A percentile compares a stretch with the other conserved stretches of the same genome.
These are phyloP conservation scores for Archips xylosteana DNA, from an alignment of 2,888 invertebrate genomes.

Conservation along the genomic window DNA sequence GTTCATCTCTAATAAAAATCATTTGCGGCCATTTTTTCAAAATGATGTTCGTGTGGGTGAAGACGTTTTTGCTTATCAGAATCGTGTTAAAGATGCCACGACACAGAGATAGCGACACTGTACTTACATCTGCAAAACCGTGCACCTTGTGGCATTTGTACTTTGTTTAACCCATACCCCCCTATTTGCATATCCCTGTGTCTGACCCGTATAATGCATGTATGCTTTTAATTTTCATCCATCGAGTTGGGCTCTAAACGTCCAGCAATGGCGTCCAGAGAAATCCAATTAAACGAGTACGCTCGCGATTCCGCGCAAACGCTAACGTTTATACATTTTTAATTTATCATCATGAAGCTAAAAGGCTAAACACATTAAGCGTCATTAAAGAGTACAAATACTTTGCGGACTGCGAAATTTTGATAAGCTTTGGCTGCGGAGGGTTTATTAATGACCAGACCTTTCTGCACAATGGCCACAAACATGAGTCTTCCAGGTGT, in stretches of 20 bases:
- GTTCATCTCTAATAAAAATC: too few relatives aligned
- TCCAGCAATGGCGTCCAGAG: not conserved
- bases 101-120: not conserved
- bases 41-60: too few relatives aligned
- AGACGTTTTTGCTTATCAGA: too few relatives aligned
- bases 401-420: constrained; percentile 7
- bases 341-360: constrained; percentile 11
- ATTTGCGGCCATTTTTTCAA: too few relatives aligned
- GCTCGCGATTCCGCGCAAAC: not conserved
- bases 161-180: not conserved
- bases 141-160: not conserved
- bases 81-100: not conserved
- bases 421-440: constrained; percentile 3
- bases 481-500: constrained; percentile 11
- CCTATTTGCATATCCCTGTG: too few relatives aligned
- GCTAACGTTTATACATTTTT: constrained; percentile 8
- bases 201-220: constrained; percentile 2
- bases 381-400: constrained; percentile 10
- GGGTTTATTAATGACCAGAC: constrained; percentile 7
- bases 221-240: not conserved
- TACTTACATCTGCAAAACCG: not conserved
- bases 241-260: not conserved
- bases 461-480: constrained; percentile 3
- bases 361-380: constrained; percentile 16
- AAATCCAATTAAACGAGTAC: constrained; percentile 8